Evolutionary conservation across 2,113 vertebrate species (phyloP).

Genomic region (Pedionomus torquatus): DNA sequence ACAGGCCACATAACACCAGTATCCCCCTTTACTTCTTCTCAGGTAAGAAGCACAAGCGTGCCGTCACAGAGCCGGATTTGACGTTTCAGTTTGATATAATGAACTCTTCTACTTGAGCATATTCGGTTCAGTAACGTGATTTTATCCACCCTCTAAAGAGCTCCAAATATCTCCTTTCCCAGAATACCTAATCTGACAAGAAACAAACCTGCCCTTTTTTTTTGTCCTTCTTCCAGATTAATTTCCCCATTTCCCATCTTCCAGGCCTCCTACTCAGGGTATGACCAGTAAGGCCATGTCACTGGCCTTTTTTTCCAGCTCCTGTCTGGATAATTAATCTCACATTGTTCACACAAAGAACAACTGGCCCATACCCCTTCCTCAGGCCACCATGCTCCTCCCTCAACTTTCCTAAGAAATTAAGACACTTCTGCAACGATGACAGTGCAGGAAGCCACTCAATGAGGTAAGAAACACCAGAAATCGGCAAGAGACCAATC

Average conservation of each 20-base stretch:
- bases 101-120: neutral
- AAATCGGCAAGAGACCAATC: neutral
- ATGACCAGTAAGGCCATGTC: neutral
- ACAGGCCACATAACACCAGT: neutral
- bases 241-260: neutral
- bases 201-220: neutral
- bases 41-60: neutral
- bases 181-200: neutral
- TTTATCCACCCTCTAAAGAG: neutral
- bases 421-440: neutral
- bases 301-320: neutral
- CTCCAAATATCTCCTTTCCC: neutral
- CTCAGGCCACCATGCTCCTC: neutral
- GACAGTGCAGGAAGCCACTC: neutral
- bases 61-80: neutral
- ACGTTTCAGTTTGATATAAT: neutral
- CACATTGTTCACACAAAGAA: neutral
- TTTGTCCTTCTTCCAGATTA: neutral
- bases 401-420: neutral
- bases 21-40: neutral
- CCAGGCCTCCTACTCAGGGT: neutral
- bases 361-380: neutral
- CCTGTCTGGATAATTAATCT: neutral
- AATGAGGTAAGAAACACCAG: neutral
- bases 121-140: neutral